Evolutionary conservation across 2,113 vertebrate species (phyloP).

Genomic region (Seriola rivoliana): DNA sequence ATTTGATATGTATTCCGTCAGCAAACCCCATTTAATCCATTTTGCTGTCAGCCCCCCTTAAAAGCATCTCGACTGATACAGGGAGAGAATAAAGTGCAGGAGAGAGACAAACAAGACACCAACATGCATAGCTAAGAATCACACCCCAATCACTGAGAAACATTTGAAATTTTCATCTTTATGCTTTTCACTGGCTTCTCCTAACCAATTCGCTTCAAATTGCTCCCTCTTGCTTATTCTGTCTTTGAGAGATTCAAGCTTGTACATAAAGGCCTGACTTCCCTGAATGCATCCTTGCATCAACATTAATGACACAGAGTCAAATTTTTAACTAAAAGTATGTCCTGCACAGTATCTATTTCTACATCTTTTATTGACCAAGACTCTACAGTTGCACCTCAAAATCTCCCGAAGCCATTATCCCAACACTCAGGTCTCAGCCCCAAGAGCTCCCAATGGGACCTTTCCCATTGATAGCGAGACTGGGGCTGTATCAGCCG

Average conservation of each 20-base stretch:
- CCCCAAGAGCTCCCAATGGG: too few relatives aligned
- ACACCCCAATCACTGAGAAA: conserved; percentile 44
- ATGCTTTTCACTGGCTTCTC: conserved; percentile 12
- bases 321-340: conserved; percentile 4
- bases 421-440: neutral
- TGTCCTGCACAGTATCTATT: neutral
- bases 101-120: conserved; percentile 63
- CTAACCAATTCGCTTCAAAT: conserved; percentile 20
- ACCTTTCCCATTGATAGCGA: neutral
- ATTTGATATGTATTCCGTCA: conserved; percentile 84
- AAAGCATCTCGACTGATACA: conserved; percentile 69
- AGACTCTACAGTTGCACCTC: neutral
- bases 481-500: neutral
- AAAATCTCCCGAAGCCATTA: neutral
- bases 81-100: conserved; percentile 62
- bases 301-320: conserved; percentile 21
- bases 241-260: conserved; percentile 16
- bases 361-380: neutral
- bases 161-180: conserved; percentile 25
- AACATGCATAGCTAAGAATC: conserved; percentile 59
- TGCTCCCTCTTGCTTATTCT: neutral
- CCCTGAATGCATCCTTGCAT: conserved; percentile 20
- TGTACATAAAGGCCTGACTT: conserved; percentile 9
- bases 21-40: conserved; percentile 84
- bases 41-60: conserved; percentile 81